A percentile compares a stretch with the other conserved stretches of the same genome.
These are phyloP conservation scores for Lasioglossum leucozonium DNA, from an alignment of 2,888 invertebrate species.

Conservation along the genomic window DNA sequence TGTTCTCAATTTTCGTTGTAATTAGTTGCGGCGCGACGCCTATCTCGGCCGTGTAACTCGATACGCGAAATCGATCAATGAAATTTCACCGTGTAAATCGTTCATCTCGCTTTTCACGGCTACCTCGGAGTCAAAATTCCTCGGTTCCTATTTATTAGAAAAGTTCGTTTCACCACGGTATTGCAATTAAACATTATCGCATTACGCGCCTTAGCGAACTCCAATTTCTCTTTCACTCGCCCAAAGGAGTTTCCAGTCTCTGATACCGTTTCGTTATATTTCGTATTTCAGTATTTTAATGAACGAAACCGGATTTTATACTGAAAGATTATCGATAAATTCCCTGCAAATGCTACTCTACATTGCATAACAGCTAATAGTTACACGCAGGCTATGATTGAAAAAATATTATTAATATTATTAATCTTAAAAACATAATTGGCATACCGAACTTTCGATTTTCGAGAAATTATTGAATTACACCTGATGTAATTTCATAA, in stretches of 20 bases:
- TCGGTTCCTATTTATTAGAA: background rate
- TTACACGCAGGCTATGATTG: too few relatives aligned
- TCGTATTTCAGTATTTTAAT: too few relatives aligned
- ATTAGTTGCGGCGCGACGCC: conserved; percentile 56
- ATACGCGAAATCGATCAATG: conserved; percentile 56
- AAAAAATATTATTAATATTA: too few relatives aligned
- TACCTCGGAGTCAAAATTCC: background rate
- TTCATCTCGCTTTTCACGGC: conserved; percentile 31
- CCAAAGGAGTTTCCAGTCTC: background rate
- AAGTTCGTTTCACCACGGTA: background rate
- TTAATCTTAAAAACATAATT: too few relatives aligned
- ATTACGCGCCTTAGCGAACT: background rate
- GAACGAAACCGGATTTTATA: too few relatives aligned
- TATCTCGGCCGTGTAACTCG: conserved; percentile 43
- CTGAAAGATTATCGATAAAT: too few relatives aligned
- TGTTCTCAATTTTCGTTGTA: conserved; percentile 67
- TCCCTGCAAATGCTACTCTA: too few relatives aligned
- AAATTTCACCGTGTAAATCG: conserved; percentile 49
- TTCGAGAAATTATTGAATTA: too few relatives aligned
- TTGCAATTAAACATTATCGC: background rate
- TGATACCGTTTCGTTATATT: background rate
- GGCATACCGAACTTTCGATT: too few relatives aligned
- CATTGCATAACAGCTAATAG: too few relatives aligned
- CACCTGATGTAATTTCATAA: too few relatives aligned
- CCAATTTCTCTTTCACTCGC: background rate